These are phyloP conservation scores for Terrapene triunguis DNA, from an alignment of 2,113 vertebrate genomes.

Conservation along the genomic window DNA sequence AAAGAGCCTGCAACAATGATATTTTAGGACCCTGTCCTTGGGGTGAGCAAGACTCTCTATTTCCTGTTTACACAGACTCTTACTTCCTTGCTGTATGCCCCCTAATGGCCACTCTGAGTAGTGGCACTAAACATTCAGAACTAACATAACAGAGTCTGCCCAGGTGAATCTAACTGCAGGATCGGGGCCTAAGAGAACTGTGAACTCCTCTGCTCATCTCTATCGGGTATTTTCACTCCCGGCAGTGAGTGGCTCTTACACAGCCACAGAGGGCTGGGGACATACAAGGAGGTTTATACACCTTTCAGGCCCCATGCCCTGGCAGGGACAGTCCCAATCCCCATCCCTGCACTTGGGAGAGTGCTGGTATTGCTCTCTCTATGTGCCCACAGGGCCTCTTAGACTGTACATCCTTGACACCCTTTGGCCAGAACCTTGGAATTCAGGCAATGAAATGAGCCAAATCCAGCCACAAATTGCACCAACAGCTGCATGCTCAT, in stretches of 20 bases:
- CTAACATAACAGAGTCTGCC: neutral
- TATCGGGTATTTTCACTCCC: rapidly evolving
- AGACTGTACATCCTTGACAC: neutral
- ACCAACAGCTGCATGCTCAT: no score
- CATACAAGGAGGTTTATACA: rapidly evolving
- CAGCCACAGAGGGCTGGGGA: no score
- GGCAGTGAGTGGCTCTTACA: rapidly evolving
- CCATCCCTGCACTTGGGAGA: neutral
- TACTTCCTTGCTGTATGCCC: neutral
- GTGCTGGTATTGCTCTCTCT: neutral
- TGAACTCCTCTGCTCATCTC: neutral
- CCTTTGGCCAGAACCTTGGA: neutral
- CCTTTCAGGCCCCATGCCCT: neutral
- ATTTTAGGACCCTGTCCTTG: neutral
- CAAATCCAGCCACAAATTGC: neutral
- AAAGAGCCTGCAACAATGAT: neutral
- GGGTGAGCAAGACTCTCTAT: neutral
- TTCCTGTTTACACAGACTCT: no score
- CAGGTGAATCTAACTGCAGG: neutral
- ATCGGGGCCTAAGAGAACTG: neutral
- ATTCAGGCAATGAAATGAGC: neutral
- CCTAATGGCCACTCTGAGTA: neutral
- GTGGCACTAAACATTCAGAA: neutral
- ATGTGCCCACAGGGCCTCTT: no score
- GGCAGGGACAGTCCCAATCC: neutral